These are phyloP conservation scores for Pteropus alecto DNA, from an alignment of 2,113 vertebrate genomes.

Conservation along the genomic window DNA sequence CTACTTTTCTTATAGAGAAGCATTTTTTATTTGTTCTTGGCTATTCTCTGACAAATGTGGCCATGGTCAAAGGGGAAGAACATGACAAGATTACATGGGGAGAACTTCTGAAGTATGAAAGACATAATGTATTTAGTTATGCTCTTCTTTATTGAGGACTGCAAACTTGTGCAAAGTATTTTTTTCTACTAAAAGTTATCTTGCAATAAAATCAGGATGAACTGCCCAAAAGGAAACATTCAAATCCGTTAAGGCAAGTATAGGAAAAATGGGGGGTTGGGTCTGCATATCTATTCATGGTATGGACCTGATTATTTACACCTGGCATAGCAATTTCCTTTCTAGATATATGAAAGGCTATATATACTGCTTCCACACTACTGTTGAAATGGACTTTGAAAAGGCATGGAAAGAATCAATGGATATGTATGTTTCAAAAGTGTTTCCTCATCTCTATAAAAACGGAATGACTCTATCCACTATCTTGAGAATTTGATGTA, in stretches of 20 bases:
- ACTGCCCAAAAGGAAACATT: fast-evolving
- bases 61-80: neutral
- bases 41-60: neutral
- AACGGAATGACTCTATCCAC: neutral
- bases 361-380: neutral
- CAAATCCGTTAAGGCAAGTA: neutral
- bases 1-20: neutral
- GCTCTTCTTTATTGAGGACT: neutral
- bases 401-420: neutral
- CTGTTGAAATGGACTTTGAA: neutral
- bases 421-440: neutral
- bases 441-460: neutral
- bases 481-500: neutral
- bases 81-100: neutral
- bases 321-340: neutral
- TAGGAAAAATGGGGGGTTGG: neutral
- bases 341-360: neutral
- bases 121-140: neutral
- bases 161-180: neutral
- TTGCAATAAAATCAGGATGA: neutral
- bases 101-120: neutral
- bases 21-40: neutral
- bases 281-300: neutral
- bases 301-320: neutral
- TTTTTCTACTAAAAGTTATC: neutral